Conservation (phyloP, 2,797 vertebrate genomes). For the Euphonia xanthogaster region DNA sequence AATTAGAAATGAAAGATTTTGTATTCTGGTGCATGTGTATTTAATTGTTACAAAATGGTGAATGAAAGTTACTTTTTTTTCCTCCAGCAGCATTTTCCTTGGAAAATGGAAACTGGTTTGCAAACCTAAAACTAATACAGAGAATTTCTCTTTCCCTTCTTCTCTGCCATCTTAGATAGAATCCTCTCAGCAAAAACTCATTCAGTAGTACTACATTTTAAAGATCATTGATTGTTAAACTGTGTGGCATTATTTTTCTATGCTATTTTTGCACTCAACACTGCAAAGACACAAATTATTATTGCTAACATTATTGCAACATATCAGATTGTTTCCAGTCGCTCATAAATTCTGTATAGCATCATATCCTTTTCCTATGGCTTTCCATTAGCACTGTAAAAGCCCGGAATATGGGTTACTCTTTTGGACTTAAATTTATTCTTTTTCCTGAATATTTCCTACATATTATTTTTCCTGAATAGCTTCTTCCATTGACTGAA, state of each 20-base stretch:
- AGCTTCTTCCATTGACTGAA: not conserved
- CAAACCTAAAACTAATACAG: not conserved
- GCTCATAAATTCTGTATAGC: slow-evolving; percentile 23
- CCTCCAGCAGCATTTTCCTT: not conserved
- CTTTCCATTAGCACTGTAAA: not conserved
- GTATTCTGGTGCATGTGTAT: not conserved
- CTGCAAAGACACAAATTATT: slow-evolving; percentile 54
- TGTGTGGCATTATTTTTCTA: slow-evolving; percentile 44
- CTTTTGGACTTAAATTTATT: not conserved
- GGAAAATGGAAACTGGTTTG: not conserved
- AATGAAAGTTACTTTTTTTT: not conserved
- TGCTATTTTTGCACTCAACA: slow-evolving; percentile 47
- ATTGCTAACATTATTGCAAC: slow-evolving; percentile 36
- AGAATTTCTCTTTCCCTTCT: not conserved
- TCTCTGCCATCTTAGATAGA: not conserved
- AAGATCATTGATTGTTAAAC: slow-evolving; percentile 45
- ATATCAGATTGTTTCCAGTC: slow-evolving; percentile 16
- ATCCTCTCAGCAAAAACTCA: not conserved
- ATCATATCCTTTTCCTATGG: slow-evolving; percentile 20
- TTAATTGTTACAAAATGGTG: not conserved
- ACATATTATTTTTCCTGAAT: not conserved
- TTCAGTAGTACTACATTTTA: slow-evolving; percentile 33
- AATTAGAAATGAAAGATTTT: not conserved
- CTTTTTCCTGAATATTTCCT: not conserved
- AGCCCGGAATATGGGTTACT: not conserved